Base-by-base conservation (phyloP, 2,888 invertebrate genomes). In the Caenorhabditis panamensis region DNA sequence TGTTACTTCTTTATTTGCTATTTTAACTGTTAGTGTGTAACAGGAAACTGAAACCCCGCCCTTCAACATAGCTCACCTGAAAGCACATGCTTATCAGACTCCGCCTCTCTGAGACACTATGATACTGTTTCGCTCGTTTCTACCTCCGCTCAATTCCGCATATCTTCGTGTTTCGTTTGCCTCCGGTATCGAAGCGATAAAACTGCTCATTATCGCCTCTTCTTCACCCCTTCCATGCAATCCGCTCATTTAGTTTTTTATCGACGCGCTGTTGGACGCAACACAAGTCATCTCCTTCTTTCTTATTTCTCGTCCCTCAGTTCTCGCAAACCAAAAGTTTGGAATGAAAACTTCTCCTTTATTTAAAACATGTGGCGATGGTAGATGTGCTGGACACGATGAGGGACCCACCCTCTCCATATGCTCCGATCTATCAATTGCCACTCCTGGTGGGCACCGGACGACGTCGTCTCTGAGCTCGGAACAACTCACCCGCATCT, bases 351-450 rank as follows among this genome's bases (percentile, higher is more conserved):
- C 24, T 51, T 26, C 13, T 31, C 54, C 51, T 28, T 58, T 31
- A 68, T 68, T 51, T 36, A 41, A 69, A 69, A 69, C 69, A 69
- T 69, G 51, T 69, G 69, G 69, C 36, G 28, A 37, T 51, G 18
- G n/a, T 62, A 16, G 44, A 3, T 2, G 8, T 13, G 41, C 9
- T 41, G 41, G 41, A 11, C 41, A 41, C 44, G 22, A 13, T 53
- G 26, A 26, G 2, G 31, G 31, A n/a, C 47, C 9, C 4, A n/a
- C 18, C 16, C 47, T 13, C 24, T 28, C 59, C 59, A 61, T 61
- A 26, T 47, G 61, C 47, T 47, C 18, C 61, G 18, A 61, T 61
- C 44, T 61, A 61, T 61, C 61, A 61, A 61, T 61, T 61, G 61
- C 47, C 61, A 61, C 61, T 61, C 24, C 31, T 36, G 54, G 16